These are phyloP conservation scores for Phrynosoma platyrhinos DNA, from an alignment of 2,113 vertebrate genomes.

Conservation along the genomic window DNA sequence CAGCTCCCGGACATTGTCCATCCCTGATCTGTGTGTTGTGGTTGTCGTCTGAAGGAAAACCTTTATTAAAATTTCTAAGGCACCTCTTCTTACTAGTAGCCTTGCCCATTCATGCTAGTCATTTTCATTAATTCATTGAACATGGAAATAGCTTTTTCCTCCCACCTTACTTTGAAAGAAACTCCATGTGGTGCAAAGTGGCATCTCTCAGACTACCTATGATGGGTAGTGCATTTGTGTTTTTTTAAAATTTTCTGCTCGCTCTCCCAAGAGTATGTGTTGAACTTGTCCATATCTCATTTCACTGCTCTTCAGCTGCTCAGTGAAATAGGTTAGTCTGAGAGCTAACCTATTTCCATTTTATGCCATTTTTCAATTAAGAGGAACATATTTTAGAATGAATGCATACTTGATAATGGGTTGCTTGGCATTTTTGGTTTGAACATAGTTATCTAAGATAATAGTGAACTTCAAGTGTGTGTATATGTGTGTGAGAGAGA, in stretches of 20 bases:
- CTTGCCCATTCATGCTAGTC: not conserved
- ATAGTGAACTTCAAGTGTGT: not conserved
- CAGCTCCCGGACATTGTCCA: not conserved
- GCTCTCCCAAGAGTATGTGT: not conserved
- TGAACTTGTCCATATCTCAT: not conserved
- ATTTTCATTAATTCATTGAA: not conserved
- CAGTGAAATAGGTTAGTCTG: not conserved
- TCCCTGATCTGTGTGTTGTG: not conserved
- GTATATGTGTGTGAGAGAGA: too few relatives aligned
- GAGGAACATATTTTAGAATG: not conserved
- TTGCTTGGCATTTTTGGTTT: not conserved
- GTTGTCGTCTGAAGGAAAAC: not conserved
- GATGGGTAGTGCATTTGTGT: not conserved
- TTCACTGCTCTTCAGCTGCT: not conserved
- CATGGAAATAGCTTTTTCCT: not conserved
- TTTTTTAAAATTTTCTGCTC: not conserved
- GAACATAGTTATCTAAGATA: not conserved
- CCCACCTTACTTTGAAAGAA: not conserved
- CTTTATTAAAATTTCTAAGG: not conserved
- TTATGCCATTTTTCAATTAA: not conserved
- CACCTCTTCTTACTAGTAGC: not conserved
- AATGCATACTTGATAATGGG: not conserved
- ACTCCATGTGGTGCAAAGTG: not conserved
- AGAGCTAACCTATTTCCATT: not conserved
- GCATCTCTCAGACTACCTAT: not conserved